Percentiles rank a stretch among this genome's conserved stretches.
Conservation (phyloP, 2,797 vertebrate genomes). For the Thalassophryne amazonica region DNA sequence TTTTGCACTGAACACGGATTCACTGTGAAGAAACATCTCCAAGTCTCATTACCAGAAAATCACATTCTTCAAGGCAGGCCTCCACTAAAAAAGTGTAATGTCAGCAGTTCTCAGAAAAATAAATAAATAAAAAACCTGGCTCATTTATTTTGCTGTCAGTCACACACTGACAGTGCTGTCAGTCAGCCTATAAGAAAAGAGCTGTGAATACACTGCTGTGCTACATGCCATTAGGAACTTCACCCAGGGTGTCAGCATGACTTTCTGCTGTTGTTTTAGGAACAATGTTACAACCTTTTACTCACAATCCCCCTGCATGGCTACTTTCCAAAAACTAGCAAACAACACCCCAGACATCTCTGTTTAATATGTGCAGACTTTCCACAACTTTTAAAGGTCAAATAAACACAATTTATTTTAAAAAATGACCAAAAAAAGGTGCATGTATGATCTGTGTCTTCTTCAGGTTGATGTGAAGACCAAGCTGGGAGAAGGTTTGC, state of each 20-base stretch:
- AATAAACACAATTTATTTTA: no score
- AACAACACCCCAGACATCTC: no score
- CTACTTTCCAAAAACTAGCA: no score
- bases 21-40: conserved; percentile 12
- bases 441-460: no score
- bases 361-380: no score
- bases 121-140: no score
- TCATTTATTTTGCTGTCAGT: conserved; percentile 59
- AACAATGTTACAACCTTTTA: conserved; percentile 82
- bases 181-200: conserved; percentile 47
- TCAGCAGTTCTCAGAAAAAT: conserved; percentile 47
- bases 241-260: conserved; percentile 86
- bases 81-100: conserved; percentile 50
- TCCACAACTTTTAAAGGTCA: no score
- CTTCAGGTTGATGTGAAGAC: no score
- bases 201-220: conserved; percentile 40
- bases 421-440: no score
- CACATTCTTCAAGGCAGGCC: conserved; percentile 29
- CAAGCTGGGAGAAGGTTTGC: no score
- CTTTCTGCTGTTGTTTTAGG: no score
- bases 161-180: conserved; percentile 62
- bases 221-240: conserved; percentile 57
- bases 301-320: conserved; percentile 84
- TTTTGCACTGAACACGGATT: conserved; percentile 29
- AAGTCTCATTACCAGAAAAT: conserved; percentile 38